A percentile compares a stretch with the other conserved stretches of the same genome.
These are phyloP conservation scores for Chirona hameri DNA, from an alignment of 2,888 invertebrate genomes.

Conservation along the genomic window DNA sequence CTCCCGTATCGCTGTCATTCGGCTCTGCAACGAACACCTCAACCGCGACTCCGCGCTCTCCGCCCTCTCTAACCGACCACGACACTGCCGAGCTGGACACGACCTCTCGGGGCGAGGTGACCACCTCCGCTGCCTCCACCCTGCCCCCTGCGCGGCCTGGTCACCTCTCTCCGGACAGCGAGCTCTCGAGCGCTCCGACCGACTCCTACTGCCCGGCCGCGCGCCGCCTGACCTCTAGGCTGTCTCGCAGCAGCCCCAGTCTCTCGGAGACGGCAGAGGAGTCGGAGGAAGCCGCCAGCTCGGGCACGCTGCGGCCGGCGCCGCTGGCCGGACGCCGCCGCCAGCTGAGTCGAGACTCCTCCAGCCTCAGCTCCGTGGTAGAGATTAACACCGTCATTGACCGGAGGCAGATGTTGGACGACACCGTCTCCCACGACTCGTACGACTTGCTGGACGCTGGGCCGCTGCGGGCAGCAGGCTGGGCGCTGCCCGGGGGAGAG, in stretches of 20 bases:
- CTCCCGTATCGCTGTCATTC: constrained; percentile 42
- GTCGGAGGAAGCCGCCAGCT: background rate
- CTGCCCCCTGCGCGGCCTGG: constrained; percentile 5
- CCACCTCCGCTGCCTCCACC: background rate
- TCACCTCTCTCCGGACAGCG: constrained; percentile 3
- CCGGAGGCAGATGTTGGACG: constrained; percentile 39
- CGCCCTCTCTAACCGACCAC: constrained; percentile 38
- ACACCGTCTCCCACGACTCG: constrained; percentile 41
- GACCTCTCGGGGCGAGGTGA: constrained; percentile 31
- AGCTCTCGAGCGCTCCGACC: constrained; percentile 28
- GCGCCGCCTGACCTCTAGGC: background rate
- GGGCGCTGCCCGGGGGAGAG: background rate
- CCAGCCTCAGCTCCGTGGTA: constrained; percentile 31
- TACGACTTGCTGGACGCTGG: constrained; percentile 40
- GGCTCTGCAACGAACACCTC: constrained; percentile 56
- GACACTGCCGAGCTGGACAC: constrained; percentile 37
- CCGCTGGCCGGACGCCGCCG: constrained; percentile 43
- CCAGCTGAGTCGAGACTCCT: constrained; percentile 43
- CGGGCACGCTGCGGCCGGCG: background rate
- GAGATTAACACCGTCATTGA: constrained; percentile 37
- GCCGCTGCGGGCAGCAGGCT: constrained; percentile 1
- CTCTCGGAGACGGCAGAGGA: constrained; percentile 43
- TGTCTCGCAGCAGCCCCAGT: constrained; percentile 25
- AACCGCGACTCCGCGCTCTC: constrained; percentile 50
- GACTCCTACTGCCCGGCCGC: background rate